Conservation (phyloP, 2,113 vertebrate species). For the Sphaerodactylus townsendi region DNA sequence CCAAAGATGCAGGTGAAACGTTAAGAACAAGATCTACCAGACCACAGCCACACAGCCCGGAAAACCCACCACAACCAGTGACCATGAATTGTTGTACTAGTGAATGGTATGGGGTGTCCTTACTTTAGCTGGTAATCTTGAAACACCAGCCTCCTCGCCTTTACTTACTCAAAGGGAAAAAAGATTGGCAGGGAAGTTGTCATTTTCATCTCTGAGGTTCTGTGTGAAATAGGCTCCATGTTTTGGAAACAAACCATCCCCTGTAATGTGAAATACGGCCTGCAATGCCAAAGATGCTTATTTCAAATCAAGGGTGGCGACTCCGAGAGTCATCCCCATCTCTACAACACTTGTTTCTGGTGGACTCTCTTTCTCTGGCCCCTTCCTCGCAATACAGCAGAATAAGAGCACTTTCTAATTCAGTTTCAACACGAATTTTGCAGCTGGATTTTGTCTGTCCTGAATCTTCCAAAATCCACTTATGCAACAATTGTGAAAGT, state of each 20-base stretch:
- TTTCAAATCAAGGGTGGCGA: not conserved
- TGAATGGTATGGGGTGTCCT: not conserved
- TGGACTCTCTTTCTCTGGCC: not conserved
- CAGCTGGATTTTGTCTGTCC: no score
- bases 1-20: no score
- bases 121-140: not conserved
- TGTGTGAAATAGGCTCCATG: not conserved
- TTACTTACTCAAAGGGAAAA: not conserved
- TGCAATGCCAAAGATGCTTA: not conserved
- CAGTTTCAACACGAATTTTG: no score
- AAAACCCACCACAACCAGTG: no score
- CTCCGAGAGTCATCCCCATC: not conserved
- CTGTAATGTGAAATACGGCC: no score
- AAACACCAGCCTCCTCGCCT: not conserved
- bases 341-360: not conserved
- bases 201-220: not conserved
- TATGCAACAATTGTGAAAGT: no score
- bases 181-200: not conserved
- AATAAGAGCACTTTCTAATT: no score
- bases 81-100: no score
- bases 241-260: not conserved
- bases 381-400: no score
- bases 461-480: no score
- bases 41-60: no score
- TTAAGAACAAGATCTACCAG: no score